A percentile compares a stretch with the other conserved stretches of the same genome.
phyloP scores from a whole-genome alignment of 2,113 vertebrate species.

The Atractosteus spatula region DNA sequence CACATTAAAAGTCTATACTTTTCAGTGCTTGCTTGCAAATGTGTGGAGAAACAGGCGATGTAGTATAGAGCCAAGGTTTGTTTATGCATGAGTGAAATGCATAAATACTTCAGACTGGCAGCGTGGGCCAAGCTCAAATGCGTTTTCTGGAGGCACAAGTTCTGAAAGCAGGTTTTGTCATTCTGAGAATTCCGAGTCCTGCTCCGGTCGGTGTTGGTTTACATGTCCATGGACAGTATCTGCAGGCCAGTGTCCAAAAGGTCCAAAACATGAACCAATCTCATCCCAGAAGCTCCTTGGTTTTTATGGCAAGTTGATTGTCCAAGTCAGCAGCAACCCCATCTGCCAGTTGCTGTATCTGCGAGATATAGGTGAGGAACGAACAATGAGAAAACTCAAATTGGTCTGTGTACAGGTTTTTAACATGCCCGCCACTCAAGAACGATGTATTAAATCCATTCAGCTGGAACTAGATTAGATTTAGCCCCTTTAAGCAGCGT shows the following conservation, averaged over 20 bases:
- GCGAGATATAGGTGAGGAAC: constrained; percentile 21
- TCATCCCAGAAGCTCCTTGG: constrained; percentile 85
- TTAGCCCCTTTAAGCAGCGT: too few relatives aligned
- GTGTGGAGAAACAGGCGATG: constrained; percentile 35
- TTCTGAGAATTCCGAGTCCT: not conserved
- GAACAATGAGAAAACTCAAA: not conserved
- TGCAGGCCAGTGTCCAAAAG: not conserved
- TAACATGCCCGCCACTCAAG: too few relatives aligned
- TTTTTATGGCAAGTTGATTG: constrained; percentile 82
- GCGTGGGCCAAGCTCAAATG: not conserved
- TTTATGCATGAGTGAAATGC: constrained; percentile 40
- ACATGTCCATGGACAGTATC: not conserved
- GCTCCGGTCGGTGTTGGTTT: not conserved
- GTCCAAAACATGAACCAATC: not conserved
- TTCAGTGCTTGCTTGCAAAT: constrained; percentile 66
- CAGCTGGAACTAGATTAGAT: not conserved
- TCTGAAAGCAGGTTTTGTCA: constrained; percentile 1
- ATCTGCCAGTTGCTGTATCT: constrained; percentile 94
- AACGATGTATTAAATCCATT: not conserved
- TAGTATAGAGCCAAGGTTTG: constrained; percentile 44
- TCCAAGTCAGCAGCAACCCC: constrained; percentile 71
- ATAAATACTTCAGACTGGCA: constrained; percentile 31
- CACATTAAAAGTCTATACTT: constrained; percentile 69
- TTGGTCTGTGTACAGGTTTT: too few relatives aligned
- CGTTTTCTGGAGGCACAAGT: constrained; percentile 13